Percentiles rank a stretch among this genome's conserved stretches.
These are phyloP conservation scores for Euproctis similis DNA, from an alignment of 2,888 invertebrate genomes.

Conservation along the genomic window DNA sequence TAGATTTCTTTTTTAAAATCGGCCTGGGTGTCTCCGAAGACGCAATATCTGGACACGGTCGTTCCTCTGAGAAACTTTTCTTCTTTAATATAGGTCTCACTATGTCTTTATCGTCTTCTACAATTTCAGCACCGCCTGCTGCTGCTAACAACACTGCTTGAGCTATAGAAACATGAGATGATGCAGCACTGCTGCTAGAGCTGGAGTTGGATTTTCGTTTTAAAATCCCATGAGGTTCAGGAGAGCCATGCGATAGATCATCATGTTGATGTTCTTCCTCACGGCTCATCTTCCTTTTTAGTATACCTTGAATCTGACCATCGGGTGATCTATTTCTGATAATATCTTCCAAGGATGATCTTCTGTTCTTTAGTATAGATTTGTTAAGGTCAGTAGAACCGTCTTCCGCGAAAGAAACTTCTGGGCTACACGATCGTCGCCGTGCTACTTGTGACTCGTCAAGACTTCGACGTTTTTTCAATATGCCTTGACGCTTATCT, in stretches of 20 bases:
- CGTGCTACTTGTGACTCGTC: constrained; percentile 85
- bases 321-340: constrained; percentile 79
- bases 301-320: constrained; percentile 78
- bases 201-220: constrained; percentile 85
- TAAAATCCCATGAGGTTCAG: constrained; percentile 85
- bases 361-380: constrained; percentile 81
- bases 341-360: constrained; percentile 83
- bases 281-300: constrained; percentile 81
- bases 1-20: constrained; percentile 91
- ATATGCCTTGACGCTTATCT: constrained; percentile 82
- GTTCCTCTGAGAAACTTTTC: constrained; percentile 84
- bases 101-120: constrained; percentile 74
- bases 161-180: constrained; percentile 81
- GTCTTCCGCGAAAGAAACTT: constrained; percentile 77
- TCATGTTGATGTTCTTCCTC: constrained; percentile 79
- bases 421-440: constrained; percentile 82
- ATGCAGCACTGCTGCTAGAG: constrained; percentile 78
- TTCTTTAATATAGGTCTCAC: constrained; percentile 89
- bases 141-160: constrained; percentile 80
- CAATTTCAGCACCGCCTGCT: constrained; percentile 75
- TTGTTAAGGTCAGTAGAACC: constrained; percentile 74
- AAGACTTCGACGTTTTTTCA: constrained; percentile 88
- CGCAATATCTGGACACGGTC: constrained; percentile 68
- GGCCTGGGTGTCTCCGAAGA: constrained; percentile 78
- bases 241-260: constrained; percentile 77